phyloP scores from a whole-genome alignment of 2,113 vertebrate species.

The Cnemophilus loriae region DNA sequence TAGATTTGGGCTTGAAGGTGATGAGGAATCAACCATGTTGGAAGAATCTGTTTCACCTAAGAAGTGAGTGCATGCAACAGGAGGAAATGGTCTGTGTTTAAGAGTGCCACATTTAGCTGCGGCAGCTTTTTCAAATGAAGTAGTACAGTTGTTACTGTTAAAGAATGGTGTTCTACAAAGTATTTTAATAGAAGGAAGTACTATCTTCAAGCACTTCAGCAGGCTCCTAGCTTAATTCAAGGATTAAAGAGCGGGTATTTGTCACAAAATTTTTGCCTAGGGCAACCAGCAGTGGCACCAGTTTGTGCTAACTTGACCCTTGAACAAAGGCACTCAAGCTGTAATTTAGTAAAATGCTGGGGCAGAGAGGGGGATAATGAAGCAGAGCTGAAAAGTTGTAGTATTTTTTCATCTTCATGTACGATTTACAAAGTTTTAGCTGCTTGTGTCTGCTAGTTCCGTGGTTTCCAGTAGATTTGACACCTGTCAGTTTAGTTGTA shows the following conservation, averaged over 20 bases:
- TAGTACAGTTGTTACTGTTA: not conserved
- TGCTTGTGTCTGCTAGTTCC: not conserved
- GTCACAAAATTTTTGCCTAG: not conserved
- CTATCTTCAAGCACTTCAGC: not conserved
- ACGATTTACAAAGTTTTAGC: not conserved
- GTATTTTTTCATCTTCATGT: not conserved
- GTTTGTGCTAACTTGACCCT: not conserved
- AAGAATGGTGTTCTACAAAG: not conserved
- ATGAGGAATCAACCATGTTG: slow-evolving; percentile 97
- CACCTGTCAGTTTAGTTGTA: not conserved
- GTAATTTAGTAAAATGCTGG: not conserved
- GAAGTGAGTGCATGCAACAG: slow-evolving; percentile 78
- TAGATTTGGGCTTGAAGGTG: slow-evolving; percentile 95
- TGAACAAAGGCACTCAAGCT: not conserved
- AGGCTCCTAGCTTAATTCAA: not conserved
- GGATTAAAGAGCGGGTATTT: not conserved
- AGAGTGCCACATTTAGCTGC: not conserved
- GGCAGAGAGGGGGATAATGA: not conserved
- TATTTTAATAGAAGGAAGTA: not conserved
- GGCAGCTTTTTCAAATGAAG: not conserved
- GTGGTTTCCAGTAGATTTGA: not conserved
- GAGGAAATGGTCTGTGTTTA: not conserved
- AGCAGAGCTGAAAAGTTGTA: not conserved
- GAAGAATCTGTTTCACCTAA: slow-evolving; percentile 98
- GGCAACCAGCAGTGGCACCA: not conserved